These are phyloP conservation scores for Montifringilla adamsi DNA, from an alignment of 2,113 vertebrate species.

Conservation along the genomic window DNA sequence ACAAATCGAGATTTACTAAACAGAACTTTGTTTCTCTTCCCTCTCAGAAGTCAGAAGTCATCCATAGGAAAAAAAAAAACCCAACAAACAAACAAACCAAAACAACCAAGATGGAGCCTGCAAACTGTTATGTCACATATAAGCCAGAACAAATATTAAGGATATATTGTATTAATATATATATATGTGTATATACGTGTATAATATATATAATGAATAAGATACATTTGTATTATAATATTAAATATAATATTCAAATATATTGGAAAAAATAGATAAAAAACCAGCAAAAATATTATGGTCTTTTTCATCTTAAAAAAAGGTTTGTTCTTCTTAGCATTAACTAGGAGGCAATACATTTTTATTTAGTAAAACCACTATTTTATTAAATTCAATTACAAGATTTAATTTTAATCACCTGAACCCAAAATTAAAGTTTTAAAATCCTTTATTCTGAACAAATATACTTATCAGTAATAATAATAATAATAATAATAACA, in stretches of 20 bases:
- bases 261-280: neutral
- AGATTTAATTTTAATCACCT: neutral
- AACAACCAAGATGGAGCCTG: neutral
- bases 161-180: neutral
- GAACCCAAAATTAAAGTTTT: neutral
- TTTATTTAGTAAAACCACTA: neutral
- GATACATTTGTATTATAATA: neutral
- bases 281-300: neutral
- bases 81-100: too few relatives aligned
- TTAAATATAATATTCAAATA: neutral
- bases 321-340: neutral
- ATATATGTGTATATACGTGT: fast-evolving
- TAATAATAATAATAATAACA: neutral
- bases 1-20: neutral
- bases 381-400: neutral
- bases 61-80: neutral
- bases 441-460: neutral
- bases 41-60: neutral
- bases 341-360: neutral
- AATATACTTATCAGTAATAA: neutral
- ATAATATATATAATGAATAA: neutral
- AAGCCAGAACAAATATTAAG: neutral
- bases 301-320: neutral
- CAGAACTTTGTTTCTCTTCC: neutral
- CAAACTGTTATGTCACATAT: neutral